These are phyloP conservation scores for Hormaphis cornu DNA, from an alignment of 1,140 invertebrate species.

Conservation along the genomic window DNA sequence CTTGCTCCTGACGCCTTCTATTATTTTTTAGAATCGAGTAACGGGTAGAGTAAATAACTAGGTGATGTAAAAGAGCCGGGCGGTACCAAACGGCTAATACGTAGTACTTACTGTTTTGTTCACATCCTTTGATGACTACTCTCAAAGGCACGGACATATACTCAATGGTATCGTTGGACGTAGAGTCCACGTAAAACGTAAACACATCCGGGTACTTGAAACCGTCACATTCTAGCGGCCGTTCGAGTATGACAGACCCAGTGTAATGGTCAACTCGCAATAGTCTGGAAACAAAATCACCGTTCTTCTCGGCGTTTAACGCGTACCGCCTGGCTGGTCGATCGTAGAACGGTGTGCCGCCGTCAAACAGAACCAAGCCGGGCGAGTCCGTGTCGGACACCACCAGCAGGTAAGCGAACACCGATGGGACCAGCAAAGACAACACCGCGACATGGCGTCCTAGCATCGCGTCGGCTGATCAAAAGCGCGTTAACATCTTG, in stretches of 20 bases:
- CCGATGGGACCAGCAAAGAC: background rate
- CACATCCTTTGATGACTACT: constrained; percentile 67
- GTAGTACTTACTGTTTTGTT: constrained; percentile 33
- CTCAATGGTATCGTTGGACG: constrained; percentile 67
- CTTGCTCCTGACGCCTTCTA: too few species aligned
- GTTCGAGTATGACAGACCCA: constrained; percentile 64
- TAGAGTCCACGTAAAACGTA: constrained; percentile 75
- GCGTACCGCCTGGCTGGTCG: constrained; percentile 48
- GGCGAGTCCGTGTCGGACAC: constrained; percentile 56
- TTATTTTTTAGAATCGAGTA: too few species aligned
- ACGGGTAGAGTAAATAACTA: too few species aligned
- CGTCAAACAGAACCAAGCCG: constrained; percentile 65
- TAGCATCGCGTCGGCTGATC: background rate
- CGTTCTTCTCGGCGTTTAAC: constrained; percentile 65
- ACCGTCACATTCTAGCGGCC: constrained; percentile 64
- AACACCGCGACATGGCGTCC: background rate
- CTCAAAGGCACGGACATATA: constrained; percentile 73
- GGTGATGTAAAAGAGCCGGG: too few species aligned
- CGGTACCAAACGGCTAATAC: too few species aligned
- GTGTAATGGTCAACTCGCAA: constrained; percentile 62
- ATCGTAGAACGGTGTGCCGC: constrained; percentile 63
- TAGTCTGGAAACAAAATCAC: constrained; percentile 67
- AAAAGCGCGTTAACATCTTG: background rate
- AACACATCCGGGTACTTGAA: constrained; percentile 73
- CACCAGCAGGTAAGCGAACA: constrained; percentile 55